Base-by-base conservation (phyloP, 2,113 vertebrate species). In the Okapia johnstoni region DNA sequence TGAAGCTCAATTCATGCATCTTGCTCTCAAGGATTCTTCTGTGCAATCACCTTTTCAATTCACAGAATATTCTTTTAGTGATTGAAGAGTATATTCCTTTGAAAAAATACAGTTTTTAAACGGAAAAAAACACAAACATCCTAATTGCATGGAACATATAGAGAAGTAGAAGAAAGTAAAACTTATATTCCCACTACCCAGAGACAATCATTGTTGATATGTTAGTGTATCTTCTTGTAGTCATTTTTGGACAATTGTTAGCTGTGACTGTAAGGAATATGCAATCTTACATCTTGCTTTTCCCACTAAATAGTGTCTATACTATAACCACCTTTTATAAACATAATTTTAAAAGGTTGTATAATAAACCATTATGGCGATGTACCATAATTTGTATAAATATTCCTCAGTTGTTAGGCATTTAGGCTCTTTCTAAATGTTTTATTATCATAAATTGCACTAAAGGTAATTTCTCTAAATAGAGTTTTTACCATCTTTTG, bases 121-220 rank as follows among this genome's bases (percentile, higher is more conserved):
- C 1, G 15, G 48, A 79, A 73, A 48, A 86, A 88, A 88, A 36
- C 2, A 63, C 40, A 89, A 96, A 80, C 8, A 94, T 46, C 40
- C 16, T 87, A 94, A 97, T 23, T 60, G 17, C 12, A 25, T 30
- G 28, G 60, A 73, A 83, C 58, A 5, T 66, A 80, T 16, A 2
- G 14, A 90, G 84, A 92, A 84, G 14, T 14, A 92, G 84, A 97
- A 91, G 43, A 55, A 96, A 97, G n/a, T 87, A 84, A 92, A 97
- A 93, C 4, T 84, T 58, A 66, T 13, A 63, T 90, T 96, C n/a
- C 46, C 81, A 86, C 52, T 86, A 89, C 10, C 19, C 83, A 80
- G 85, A 80, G 33, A 90, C 10, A 79, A 85, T 1, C 46, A 77
- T 28, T 79, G 28, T 36, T 88, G 81, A 60, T 54, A 81, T 85